Evolutionary conservation across 2,113 vertebrate genomes (phyloP), one percentile per base, ranked within the genome.

Genomic region (Ameiurus melas): DNA sequence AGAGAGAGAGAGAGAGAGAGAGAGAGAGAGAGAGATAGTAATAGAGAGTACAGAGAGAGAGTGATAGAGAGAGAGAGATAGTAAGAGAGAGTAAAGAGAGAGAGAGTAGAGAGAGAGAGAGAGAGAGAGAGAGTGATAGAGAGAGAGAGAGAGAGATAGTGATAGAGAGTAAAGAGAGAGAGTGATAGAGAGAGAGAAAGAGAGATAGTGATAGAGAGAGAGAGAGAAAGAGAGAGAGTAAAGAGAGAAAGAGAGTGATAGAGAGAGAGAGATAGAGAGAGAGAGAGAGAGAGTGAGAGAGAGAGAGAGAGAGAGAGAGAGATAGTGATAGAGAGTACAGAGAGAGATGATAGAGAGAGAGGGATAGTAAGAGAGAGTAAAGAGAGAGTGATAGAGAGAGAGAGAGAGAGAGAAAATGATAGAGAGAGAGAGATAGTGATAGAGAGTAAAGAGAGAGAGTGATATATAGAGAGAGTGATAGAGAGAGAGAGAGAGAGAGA

Each of bases 401-500:
- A 73, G 82, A 84, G 89, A 91, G 62, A 87, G 91, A 92, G 91
- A 2, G 17, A 73, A n/a, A n/a, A n/a, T n/a, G 84, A 84, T 88
- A 91, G 73, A 87, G 91, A 92, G 91, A 19, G 30, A 33, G 14
- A 36, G 84, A 83, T 88, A 91, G 73, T 86, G 91, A 92, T 91
- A 70, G 4, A 70, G 30, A 70, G 3, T n/a, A n/a, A n/a, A n/a
- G n/a, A n/a, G n/a, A n/a, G n/a, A n/a, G n/a, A n/a, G n/a, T n/a
- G n/a, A n/a, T n/a, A n/a, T n/a, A n/a, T n/a, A n/a, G 39, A 86
- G 57, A 20, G 78, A 85, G 66, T 43, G 81, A 58, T 6, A 2
- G 60, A 60, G 78, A 12, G 60, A 91, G 88, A 73, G 82, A 84
- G 89, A 91, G 62, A 87, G 91, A 92, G 91, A 2, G 17, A 73